Base-by-base conservation (phyloP, 2,113 vertebrate genomes). In the Orcinus orca region DNA sequence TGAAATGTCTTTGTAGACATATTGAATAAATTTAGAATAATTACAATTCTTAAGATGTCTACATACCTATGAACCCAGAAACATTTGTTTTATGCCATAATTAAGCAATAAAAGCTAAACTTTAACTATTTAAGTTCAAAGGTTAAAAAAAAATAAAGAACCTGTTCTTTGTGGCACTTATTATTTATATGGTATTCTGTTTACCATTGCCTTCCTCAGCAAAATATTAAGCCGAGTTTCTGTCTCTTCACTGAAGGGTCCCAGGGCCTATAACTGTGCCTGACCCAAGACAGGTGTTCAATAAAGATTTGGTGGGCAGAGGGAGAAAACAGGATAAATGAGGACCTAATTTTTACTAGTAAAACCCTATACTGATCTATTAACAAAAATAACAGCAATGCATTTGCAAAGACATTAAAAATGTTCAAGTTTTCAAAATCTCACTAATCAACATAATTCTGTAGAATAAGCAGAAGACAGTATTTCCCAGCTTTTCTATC, bases 41-140 rank as follows among this genome's bases (percentile, higher is more conserved):
- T 36, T 47, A 70, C 36, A 20, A 58, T 82, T 83, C 13, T 62
- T 67, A 50, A 55, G 14, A 77, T 85, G 15, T 55, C 17, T 77
- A 84, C 17, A 41, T 95, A 41, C 31, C 29, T 26, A 58, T 60
- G 47, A 76, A 87, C 79, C 20, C 9, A 85, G 95, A 95, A 94
- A 53, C 6, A 80, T 65, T 63, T 47, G 20, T 63, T 97, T 29
- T 74, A 88, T 90, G 53, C 14, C 29, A 74, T 33, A 97, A n/a
- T 88, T 92, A 95, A 90, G 38, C 10, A 90, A 84, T 86, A 83
- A 0, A 1, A 58, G 41, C 41, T 96, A 91, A 97, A 96, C 44
- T 91, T 68, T n/a, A 97, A 53, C 36, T 60, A 95, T 96, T 97
- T 97, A 83, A 79, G 68, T 96, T 98, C 95, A 97, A 97, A 98